phyloP scores from a whole-genome alignment of 2,888 invertebrate genomes.

The Petrophora chlorosata region DNA sequence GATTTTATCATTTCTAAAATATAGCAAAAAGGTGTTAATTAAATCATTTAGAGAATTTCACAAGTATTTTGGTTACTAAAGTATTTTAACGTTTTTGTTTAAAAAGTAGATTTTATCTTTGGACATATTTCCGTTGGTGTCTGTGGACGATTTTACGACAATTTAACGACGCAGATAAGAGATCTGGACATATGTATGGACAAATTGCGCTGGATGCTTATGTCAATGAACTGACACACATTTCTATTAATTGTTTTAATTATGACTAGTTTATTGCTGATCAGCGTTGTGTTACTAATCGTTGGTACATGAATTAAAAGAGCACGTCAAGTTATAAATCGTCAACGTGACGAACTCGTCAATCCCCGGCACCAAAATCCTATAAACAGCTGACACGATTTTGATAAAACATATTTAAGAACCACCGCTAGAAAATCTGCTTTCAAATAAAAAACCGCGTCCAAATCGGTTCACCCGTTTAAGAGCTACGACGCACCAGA shows the following conservation, averaged over 20 bases:
- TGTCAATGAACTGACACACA: slow-evolving; percentile 59
- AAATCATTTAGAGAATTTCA: slow-evolving; percentile 1
- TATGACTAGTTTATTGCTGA: not conserved
- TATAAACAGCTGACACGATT: too few relatives aligned
- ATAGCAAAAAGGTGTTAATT: slow-evolving; percentile 14
- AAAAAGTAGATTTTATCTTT: slow-evolving; percentile 38
- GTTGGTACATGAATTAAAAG: too few relatives aligned
- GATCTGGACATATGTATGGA: slow-evolving; percentile 46
- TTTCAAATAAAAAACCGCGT: too few relatives aligned
- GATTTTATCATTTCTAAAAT: not conserved
- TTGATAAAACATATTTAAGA: too few relatives aligned
- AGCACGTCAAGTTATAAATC: too few relatives aligned
- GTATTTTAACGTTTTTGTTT: slow-evolving; percentile 29
- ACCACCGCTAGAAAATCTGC: too few relatives aligned
- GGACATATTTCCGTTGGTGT: slow-evolving; percentile 43
- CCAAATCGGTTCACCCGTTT: too few relatives aligned
- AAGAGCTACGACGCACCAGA: too few relatives aligned
- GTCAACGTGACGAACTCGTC: too few relatives aligned
- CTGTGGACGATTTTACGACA: slow-evolving; percentile 65
- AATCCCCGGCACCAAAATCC: too few relatives aligned
- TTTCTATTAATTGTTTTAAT: slow-evolving; percentile 37
- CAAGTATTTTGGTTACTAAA: slow-evolving; percentile 7
- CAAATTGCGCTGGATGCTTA: slow-evolving; percentile 60
- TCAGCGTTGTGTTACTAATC: too few relatives aligned
- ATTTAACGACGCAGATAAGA: slow-evolving; percentile 65